These are phyloP conservation scores for Albula glossodonta DNA, from an alignment of 2,113 vertebrate species.

Conservation along the genomic window DNA sequence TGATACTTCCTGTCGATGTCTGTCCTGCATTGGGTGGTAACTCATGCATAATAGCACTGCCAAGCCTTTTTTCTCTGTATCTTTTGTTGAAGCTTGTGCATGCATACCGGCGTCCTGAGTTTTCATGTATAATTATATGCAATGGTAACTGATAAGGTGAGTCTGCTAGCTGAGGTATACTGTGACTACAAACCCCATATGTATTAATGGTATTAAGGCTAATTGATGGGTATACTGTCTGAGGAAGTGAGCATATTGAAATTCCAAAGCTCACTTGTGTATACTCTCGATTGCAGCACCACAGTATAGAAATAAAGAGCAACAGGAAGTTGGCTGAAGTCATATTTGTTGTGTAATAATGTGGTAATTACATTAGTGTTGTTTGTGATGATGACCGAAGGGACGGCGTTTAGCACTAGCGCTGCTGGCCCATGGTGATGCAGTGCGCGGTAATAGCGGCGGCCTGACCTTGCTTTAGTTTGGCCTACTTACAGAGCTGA, in stretches of 20 bases:
- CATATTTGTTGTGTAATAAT: neutral
- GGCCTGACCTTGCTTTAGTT: neutral
- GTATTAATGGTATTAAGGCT: no score
- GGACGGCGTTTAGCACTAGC: no score
- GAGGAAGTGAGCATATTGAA: no score
- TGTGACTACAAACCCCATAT: no score
- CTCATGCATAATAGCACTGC: slow-evolving; percentile 1
- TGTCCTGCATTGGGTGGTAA: slow-evolving; percentile 30
- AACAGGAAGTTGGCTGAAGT: neutral
- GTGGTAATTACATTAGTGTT: neutral
- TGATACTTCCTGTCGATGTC: neutral
- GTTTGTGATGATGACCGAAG: no score
- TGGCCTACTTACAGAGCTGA: neutral
- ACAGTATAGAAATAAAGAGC: neutral
- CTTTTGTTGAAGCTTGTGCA: neutral
- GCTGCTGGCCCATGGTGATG: no score
- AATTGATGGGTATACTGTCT: no score
- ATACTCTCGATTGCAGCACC: neutral
- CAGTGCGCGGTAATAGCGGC: neutral
- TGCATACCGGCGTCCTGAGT: neutral
- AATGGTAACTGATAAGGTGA: no score
- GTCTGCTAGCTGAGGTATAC: no score
- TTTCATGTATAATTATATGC: neutral
- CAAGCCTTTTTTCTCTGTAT: neutral
- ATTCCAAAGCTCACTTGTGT: no score